These are phyloP conservation scores for Plestiodon gilberti DNA, from an alignment of 2,113 vertebrate genomes.

Conservation along the genomic window DNA sequence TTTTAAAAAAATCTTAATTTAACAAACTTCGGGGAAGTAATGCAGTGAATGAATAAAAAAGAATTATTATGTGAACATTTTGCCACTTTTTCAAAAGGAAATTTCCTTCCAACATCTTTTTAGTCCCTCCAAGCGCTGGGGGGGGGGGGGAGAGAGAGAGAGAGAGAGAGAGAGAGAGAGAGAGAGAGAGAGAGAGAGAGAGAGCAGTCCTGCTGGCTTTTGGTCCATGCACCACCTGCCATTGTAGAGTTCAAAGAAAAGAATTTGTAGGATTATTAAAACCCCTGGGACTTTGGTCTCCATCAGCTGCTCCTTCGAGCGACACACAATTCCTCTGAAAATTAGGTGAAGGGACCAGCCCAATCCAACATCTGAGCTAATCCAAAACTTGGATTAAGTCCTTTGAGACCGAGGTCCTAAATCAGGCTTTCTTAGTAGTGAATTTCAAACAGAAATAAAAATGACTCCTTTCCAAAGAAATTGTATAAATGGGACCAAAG, in stretches of 20 bases:
- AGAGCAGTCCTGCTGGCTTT: not conserved
- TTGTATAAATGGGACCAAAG: not conserved
- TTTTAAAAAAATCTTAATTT: not conserved
- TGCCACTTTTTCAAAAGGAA: not conserved
- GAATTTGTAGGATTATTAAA: not conserved
- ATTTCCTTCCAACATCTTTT: not conserved
- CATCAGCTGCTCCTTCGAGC: not conserved
- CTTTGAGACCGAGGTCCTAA: not conserved
- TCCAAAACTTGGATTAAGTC: not conserved
- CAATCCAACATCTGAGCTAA: not conserved
- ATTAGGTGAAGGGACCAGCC: not conserved
- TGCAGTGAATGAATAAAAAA: not conserved
- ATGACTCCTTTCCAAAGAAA: not conserved
- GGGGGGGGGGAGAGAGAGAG: too few species aligned
- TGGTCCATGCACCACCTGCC: not conserved
- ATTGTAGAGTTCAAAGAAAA: not conserved
- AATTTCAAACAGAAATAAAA: not conserved
- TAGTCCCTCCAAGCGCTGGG: not conserved
- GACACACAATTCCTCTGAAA: not conserved
- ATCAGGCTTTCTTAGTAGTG: not conserved
- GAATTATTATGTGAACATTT: too few species aligned
- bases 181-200: too few species aligned
- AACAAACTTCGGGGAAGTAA: not conserved
- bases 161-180: not conserved
- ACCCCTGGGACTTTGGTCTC: too few species aligned